Conservation (phyloP, 2,113 vertebrate species). For the Lepus europaeus region DNA sequence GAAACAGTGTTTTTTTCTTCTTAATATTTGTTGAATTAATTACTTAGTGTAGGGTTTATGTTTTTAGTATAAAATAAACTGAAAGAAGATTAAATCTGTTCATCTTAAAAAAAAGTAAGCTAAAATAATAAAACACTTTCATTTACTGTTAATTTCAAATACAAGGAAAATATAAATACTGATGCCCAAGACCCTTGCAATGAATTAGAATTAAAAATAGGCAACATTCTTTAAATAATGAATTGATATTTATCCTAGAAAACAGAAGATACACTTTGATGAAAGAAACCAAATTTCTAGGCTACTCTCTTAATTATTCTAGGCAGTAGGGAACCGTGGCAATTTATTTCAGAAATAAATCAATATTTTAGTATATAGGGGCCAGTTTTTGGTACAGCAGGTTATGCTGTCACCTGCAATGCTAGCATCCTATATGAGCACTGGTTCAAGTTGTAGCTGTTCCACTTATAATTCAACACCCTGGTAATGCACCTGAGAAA, state of each 20-base stretch:
- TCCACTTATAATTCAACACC: too few species aligned
- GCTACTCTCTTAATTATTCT: not conserved
- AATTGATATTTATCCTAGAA: conserved; percentile 34
- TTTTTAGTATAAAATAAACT: too few species aligned
- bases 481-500: too few species aligned
- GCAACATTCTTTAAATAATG: conserved; percentile 55
- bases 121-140: conserved; percentile 29
- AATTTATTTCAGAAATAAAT: conserved; percentile 61
- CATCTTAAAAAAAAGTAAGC: conserved; percentile 4
- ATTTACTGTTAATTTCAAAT: conserved; percentile 46
- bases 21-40: too few species aligned
- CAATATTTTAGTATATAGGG: too few species aligned
- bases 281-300: conserved; percentile 58
- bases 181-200: not conserved
- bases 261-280: conserved; percentile 32
- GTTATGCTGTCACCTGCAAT: too few species aligned
- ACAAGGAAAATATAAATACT: conserved; percentile 51
- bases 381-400: too few species aligned
- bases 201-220: conserved; percentile 43
- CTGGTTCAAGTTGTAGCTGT: too few species aligned
- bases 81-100: too few species aligned
- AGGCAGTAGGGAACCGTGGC: not conserved
- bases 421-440: too few species aligned
- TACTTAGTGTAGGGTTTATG: too few species aligned
- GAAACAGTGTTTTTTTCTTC: too few species aligned